These are phyloP conservation scores for Polydrusus pterygomalis DNA, from an alignment of 2,888 invertebrate species.

Conservation along the genomic window DNA sequence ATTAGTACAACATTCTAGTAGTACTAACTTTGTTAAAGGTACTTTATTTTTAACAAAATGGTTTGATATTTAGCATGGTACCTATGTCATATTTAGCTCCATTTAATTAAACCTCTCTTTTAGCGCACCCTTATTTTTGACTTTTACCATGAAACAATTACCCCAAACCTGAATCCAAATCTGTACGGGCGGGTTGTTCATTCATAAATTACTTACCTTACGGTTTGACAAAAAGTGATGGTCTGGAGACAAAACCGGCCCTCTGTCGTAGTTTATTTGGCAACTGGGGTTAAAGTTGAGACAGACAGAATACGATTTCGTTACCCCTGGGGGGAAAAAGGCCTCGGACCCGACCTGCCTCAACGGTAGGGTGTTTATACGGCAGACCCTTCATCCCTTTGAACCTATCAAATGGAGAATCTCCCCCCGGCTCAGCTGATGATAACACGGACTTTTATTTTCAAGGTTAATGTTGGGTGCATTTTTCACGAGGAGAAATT, in stretches of 20 bases:
- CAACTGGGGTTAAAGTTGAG: slow-evolving; percentile 63
- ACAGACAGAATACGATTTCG: slow-evolving; percentile 63
- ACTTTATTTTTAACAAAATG: neutral
- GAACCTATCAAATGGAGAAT: slow-evolving; percentile 58
- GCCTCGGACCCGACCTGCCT: slow-evolving; percentile 63
- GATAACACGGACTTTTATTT: slow-evolving; percentile 63
- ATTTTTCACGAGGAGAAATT: slow-evolving; percentile 50
- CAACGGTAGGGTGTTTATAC: slow-evolving; percentile 65
- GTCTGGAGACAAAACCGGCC: slow-evolving; percentile 59
- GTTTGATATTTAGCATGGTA: neutral
- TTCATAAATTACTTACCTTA: slow-evolving; percentile 49
- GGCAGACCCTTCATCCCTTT: slow-evolving; percentile 63
- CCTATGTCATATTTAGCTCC: neutral
- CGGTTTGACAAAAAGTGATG: slow-evolving; percentile 53
- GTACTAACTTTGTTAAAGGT: too few species aligned
- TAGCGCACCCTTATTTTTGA: neutral
- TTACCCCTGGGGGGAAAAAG: slow-evolving; percentile 64
- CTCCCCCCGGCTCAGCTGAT: slow-evolving; percentile 61
- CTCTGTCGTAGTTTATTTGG: slow-evolving; percentile 62
- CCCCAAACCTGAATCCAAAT: slow-evolving; percentile 12
- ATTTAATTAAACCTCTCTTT: neutral
- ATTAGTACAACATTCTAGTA: too few species aligned
- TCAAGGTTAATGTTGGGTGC: slow-evolving; percentile 61
- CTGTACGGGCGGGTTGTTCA: slow-evolving; percentile 36
- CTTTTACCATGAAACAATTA: slow-evolving; percentile 16